These are phyloP conservation scores for Corvus hawaiiensis DNA, from an alignment of 2,113 vertebrate genomes.

Conservation along the genomic window DNA sequence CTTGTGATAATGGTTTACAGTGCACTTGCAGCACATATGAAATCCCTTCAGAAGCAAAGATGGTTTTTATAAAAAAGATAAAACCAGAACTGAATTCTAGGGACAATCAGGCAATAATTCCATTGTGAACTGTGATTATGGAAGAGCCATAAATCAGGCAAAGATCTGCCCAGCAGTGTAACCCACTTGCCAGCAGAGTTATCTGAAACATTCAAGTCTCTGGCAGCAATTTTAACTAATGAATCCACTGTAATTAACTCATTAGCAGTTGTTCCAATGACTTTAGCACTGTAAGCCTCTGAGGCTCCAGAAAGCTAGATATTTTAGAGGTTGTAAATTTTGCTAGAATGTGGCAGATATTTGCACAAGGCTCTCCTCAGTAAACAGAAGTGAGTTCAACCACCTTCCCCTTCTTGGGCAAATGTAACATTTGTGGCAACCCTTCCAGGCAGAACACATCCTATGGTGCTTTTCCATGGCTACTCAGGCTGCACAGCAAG, in stretches of 20 bases:
- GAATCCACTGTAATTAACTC: constrained; percentile 56
- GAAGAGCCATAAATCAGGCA: constrained; percentile 41
- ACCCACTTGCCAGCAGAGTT: constrained; percentile 40
- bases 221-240: constrained; percentile 45
- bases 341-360: constrained; percentile 12
- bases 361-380: constrained; percentile 7
- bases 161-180: constrained; percentile 16
- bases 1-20: neutral
- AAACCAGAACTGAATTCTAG: neutral
- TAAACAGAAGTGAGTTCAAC: neutral
- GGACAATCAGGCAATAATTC: neutral
- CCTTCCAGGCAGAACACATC: neutral
- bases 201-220: constrained; percentile 34
- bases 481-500: neutral
- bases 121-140: neutral
- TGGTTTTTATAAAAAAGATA: neutral
- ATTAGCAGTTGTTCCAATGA: constrained; percentile 42
- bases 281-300: constrained; percentile 44
- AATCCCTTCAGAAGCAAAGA: neutral
- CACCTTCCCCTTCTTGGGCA: neutral
- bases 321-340: constrained; percentile 37
- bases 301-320: constrained; percentile 1
- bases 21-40: neutral
- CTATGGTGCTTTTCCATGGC: neutral
- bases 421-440: neutral